These are phyloP conservation scores for Grantiella picta DNA, from an alignment of 2,113 vertebrate species.

Conservation along the genomic window DNA sequence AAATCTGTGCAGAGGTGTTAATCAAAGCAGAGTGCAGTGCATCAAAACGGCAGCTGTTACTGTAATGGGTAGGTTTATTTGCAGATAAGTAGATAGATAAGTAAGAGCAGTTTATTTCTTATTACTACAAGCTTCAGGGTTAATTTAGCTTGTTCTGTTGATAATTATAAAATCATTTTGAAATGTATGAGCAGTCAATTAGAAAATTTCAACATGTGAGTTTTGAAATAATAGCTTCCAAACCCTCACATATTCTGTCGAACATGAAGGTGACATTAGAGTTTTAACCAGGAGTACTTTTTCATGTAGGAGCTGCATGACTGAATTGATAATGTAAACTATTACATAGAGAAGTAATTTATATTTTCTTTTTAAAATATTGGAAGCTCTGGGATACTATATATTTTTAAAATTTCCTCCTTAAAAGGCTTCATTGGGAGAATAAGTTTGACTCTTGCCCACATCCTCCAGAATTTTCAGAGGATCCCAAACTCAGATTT, in stretches of 20 bases:
- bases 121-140: neutral
- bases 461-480: neutral
- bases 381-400: neutral
- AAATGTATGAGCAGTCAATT: neutral
- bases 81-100: neutral
- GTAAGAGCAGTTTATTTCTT: neutral
- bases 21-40: neutral
- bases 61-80: neutral
- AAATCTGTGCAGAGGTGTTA: neutral
- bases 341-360: neutral
- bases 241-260: neutral
- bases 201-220: constrained; percentile 22
- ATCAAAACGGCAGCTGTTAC: neutral
- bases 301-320: neutral
- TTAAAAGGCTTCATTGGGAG: neutral
- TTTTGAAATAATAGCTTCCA: constrained; percentile 10
- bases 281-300: neutral
- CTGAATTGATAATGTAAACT: neutral
- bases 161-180: constrained; percentile 12
- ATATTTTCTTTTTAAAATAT: neutral
- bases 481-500: neutral
- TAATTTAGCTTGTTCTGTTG: constrained; percentile 18
- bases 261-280: neutral
- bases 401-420: neutral
- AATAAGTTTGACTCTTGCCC: neutral